These are phyloP conservation scores for Diploscapter pachys DNA, from an alignment of 1,140 invertebrate genomes.

Conservation along the genomic window DNA sequence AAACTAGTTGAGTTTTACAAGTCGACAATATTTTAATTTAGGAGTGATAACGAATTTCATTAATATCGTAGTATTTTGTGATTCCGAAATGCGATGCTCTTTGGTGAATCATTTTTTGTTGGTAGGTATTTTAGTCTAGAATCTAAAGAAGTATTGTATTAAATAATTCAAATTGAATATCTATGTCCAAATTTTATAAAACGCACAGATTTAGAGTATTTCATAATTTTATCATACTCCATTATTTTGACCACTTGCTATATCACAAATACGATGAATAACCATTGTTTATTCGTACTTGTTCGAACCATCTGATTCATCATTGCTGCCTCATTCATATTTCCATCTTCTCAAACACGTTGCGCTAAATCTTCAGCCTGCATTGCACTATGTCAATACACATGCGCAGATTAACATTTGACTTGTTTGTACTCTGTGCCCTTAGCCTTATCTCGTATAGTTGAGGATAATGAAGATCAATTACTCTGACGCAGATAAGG, in stretches of 20 bases:
- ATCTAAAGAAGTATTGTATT: conserved; percentile 23
- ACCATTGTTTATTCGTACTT: neutral
- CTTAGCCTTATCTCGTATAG: too few relatives aligned
- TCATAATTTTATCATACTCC: neutral
- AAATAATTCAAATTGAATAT: conserved; percentile 43
- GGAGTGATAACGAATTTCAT: conserved; percentile 54
- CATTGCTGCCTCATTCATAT: too few relatives aligned
- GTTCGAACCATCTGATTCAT: too few relatives aligned
- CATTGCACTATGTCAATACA: too few relatives aligned
- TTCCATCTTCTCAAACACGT: too few relatives aligned
- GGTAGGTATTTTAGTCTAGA: conserved; percentile 1
- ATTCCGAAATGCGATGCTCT: conserved; percentile 50
- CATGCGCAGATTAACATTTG: too few relatives aligned
- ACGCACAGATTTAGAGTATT: neutral
- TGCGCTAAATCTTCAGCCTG: too few relatives aligned
- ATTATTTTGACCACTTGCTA: conserved; percentile 8
- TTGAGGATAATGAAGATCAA: too few relatives aligned
- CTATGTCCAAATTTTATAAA: neutral
- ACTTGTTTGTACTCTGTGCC: too few relatives aligned
- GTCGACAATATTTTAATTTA: conserved; percentile 52
- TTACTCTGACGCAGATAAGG: too few relatives aligned
- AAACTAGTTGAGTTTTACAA: conserved; percentile 20
- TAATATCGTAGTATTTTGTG: conserved; percentile 55
- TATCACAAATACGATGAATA: conserved; percentile 12
- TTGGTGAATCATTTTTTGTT: conserved; percentile 57